phyloP scores from a whole-genome alignment of 2,797 vertebrate genomes.

The Lophius americanus region DNA sequence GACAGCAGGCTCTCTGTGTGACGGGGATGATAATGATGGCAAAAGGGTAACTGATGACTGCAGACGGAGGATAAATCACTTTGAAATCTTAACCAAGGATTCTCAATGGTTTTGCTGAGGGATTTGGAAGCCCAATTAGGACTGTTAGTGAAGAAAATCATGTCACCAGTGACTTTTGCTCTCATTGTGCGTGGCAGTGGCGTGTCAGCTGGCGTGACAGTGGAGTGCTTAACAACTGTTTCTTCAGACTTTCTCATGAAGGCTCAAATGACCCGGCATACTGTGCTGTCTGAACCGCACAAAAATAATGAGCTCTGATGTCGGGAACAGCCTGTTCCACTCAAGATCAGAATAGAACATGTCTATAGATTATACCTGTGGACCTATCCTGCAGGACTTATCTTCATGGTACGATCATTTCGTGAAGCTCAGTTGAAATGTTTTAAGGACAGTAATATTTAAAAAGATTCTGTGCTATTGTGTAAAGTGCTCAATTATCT shows the following conservation, averaged over 20 bases:
- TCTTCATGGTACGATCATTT: not conserved
- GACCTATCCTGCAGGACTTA: not conserved
- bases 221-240: constrained; percentile 16
- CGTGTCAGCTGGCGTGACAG: constrained; percentile 9
- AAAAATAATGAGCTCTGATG: constrained; percentile 18
- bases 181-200: not conserved
- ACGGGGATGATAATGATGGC: constrained; percentile 64
- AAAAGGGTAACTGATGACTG: constrained; percentile 70
- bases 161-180: constrained; percentile 14
- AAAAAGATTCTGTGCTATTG: not conserved
- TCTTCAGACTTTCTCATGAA: constrained; percentile 1
- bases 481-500: not conserved
- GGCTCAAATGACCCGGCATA: constrained; percentile 7
- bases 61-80: constrained; percentile 53
- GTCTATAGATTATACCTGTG: not conserved
- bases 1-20: constrained; percentile 66
- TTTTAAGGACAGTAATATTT: not conserved
- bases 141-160: constrained; percentile 41
- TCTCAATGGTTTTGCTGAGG: constrained; percentile 51
- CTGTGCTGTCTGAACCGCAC: not conserved
- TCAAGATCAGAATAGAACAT: not conserved
- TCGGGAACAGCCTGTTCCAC: constrained; percentile 14
- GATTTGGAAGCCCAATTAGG: constrained; percentile 38
- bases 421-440: not conserved
- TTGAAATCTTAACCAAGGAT: constrained; percentile 48